Percentiles rank a stretch among this genome's conserved stretches.
These are phyloP conservation scores for Pseudomyrmex cubaensis DNA, from an alignment of 1,140 invertebrate species.

Conservation along the genomic window DNA sequence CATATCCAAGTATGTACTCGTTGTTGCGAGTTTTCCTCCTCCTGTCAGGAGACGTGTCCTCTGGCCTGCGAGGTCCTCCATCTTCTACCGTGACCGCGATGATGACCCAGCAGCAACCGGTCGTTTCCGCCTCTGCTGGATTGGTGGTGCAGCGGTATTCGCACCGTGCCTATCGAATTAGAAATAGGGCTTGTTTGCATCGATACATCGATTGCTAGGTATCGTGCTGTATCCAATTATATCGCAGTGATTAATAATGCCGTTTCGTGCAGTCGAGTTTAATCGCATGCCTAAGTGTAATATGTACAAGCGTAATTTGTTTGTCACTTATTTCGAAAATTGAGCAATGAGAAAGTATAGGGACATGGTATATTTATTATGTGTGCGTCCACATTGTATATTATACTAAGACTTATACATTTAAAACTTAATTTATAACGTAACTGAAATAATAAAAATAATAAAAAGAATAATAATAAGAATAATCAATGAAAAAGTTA, in stretches of 20 bases:
- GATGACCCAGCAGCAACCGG: conserved; percentile 67
- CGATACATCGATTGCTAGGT: conserved; percentile 62
- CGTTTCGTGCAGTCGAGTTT: conserved; percentile 2
- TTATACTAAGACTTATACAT: background rate
- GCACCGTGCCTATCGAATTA: conserved; percentile 78
- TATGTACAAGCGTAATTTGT: background rate
- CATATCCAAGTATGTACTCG: conserved; percentile 80
- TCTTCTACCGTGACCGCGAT: conserved; percentile 68
- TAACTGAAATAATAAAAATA: conserved; percentile 9
- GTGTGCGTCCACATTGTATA: background rate
- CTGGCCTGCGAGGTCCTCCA: conserved; percentile 72
- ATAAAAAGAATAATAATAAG: too few relatives aligned
- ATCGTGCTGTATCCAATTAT: conserved; percentile 57
- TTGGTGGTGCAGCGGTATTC: conserved; percentile 78
- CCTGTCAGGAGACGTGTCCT: conserved; percentile 78
- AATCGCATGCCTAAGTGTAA: background rate
- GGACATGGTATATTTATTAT: background rate
- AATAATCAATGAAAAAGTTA: background rate
- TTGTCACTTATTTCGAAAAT: background rate
- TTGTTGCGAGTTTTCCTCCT: conserved; percentile 73
- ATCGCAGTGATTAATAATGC: background rate
- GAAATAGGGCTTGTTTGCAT: conserved; percentile 70
- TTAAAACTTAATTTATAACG: conserved; percentile 5
- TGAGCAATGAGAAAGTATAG: background rate
- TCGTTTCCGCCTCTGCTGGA: conserved; percentile 71